Evolutionary conservation across 2,888 invertebrate genomes (phyloP), one percentile per base, ranked within the genome.

Genomic region (Liposcelis brunnea): DNA sequence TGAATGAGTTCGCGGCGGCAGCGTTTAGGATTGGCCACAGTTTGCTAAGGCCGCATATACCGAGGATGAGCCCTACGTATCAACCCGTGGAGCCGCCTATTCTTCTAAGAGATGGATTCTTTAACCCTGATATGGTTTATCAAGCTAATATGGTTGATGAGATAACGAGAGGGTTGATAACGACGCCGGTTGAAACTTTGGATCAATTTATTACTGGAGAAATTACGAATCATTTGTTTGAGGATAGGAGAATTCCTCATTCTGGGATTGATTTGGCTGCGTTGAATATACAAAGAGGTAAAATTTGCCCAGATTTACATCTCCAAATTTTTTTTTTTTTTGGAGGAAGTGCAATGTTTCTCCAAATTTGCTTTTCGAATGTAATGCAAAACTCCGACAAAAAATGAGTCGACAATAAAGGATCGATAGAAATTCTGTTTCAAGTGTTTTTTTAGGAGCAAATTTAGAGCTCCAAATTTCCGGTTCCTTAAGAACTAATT

Each of bases 181-280:
- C 87, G 0, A 87, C 87, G 0, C 89, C 90, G 1, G 89, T 91
- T 84, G 91, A 91, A 63, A 85, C 84, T 1, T 65, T 91, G 43
- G 91, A 91, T 65, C 89, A 90, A 61, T 90, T 91, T 60, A 84
- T 91, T 53, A 90, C 91, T 1, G 87, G 87, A 0, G 91, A 91
- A 68, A 87, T 91, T 1, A 89, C 90, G 7, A 91, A 94, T 64
- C 94, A 94, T 63, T 67, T 94, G 46, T 94, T 94, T 60, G 93
- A 94, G 62, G 84, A 90, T 58, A 72, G 80, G 12, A 77, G 78
- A 50, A 80, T 85, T 51, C 89, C 90, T 1, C 90, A 90, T 64
- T 91, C 91, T 0, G 94, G 94, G 7, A 70, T 94, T 48, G 94
- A 94, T 65, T 68, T 94, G 44, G 77, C 91, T n/a, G 82, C 93